Evolutionary conservation across 2,113 vertebrate species (phyloP).

Genomic region (Hystrix cristata): DNA sequence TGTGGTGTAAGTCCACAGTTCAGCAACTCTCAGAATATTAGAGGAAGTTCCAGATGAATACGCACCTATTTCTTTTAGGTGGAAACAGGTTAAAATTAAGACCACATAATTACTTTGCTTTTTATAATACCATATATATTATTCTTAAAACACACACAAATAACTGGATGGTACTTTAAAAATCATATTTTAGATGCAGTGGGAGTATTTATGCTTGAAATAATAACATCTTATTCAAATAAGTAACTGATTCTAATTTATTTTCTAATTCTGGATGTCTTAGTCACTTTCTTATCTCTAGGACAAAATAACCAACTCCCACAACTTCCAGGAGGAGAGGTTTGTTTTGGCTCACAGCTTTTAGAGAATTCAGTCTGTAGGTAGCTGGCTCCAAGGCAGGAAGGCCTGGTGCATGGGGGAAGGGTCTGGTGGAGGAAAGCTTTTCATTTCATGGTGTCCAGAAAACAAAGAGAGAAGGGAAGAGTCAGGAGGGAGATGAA

Average conservation of each 20-base stretch:
- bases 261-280: slow-evolving; percentile 20
- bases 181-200: slow-evolving; percentile 51
- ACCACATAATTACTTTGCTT: neutral
- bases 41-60: neutral
- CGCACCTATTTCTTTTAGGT: neutral
- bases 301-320: neutral
- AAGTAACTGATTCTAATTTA: slow-evolving; percentile 38
- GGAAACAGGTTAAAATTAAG: neutral
- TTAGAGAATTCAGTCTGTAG: neutral
- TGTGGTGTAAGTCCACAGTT: neutral
- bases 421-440: neutral
- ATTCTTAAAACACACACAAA: neutral
- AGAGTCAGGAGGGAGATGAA: neutral
- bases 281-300: neutral
- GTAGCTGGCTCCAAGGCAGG: neutral
- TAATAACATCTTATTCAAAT: slow-evolving; percentile 45
- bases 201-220: slow-evolving; percentile 43
- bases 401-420: neutral
- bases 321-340: neutral
- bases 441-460: neutral
- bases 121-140: neutral
- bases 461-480: neutral
- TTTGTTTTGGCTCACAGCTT: neutral
- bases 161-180: slow-evolving; percentile 1
- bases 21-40: neutral